These are phyloP conservation scores for Pseudorhombus dupliciocellatus DNA, from an alignment of 2,113 vertebrate genomes.

Conservation along the genomic window DNA sequence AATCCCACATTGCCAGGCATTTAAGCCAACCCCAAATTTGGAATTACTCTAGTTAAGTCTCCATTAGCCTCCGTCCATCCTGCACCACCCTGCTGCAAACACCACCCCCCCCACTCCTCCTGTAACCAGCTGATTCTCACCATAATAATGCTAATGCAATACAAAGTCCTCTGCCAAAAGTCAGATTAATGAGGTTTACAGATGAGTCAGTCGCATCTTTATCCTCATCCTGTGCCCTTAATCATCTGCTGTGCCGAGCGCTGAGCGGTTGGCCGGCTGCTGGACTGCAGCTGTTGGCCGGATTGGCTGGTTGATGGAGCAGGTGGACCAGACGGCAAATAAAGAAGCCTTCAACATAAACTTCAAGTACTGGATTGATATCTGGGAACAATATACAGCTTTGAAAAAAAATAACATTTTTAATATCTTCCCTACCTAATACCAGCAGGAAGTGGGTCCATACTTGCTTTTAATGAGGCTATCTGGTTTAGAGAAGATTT, in stretches of 20 bases:
- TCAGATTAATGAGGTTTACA: constrained; percentile 51
- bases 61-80: constrained; percentile 9
- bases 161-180: constrained; percentile 31
- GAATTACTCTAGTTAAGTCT: constrained; percentile 25
- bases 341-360: constrained; percentile 9
- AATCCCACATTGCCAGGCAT: neutral
- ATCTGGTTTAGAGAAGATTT: too few relatives aligned
- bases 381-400: neutral
- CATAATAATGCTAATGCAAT: constrained; percentile 53
- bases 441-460: too few relatives aligned
- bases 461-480: too few relatives aligned
- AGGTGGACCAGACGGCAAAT: neutral
- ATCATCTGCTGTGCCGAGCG: constrained; percentile 33
- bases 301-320: neutral
- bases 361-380: neutral
- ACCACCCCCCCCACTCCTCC: neutral
- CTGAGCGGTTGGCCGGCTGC: constrained; percentile 5
- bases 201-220: constrained; percentile 43
- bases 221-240: constrained; percentile 46
- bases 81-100: constrained; percentile 9
- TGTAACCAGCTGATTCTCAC: constrained; percentile 24
- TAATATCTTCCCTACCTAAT: too few relatives aligned
- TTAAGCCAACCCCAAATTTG: neutral
- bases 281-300: neutral
- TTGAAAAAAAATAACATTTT: too few relatives aligned